phyloP scores from a whole-genome alignment of 1,140 invertebrate genomes.

The Cyphomyrmex costatus region DNA sequence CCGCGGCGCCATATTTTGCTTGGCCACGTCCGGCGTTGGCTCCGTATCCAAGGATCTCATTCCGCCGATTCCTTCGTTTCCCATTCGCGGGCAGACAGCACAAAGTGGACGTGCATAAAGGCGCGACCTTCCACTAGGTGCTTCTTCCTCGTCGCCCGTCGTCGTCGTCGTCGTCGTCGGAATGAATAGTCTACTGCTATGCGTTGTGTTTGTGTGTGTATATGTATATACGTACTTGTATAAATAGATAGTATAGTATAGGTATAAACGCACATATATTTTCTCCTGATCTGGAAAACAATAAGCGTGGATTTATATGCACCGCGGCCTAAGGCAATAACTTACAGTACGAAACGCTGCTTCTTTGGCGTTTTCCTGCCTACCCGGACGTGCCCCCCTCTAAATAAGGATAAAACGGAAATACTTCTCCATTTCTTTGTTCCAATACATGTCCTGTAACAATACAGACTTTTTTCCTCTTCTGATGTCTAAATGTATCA shows the following conservation, averaged over 20 bases:
- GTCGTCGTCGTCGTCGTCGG: slow-evolving; percentile 32
- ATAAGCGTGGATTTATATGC: slow-evolving; percentile 85
- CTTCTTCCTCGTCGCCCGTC: slow-evolving; percentile 65
- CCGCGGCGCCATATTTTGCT: slow-evolving; percentile 70
- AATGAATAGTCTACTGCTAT: slow-evolving; percentile 3
- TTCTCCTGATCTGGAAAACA: slow-evolving; percentile 86
- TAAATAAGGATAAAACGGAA: slow-evolving; percentile 84
- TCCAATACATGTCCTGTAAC: slow-evolving; percentile 29
- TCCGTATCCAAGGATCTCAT: slow-evolving; percentile 74
- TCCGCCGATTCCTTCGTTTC: slow-evolving; percentile 67
- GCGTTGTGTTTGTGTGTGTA: neutral
- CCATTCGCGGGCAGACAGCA: slow-evolving; percentile 71
- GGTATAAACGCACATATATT: slow-evolving; percentile 81
- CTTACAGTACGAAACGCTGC: slow-evolving; percentile 77
- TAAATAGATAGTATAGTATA: neutral
- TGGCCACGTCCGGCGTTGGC: slow-evolving; percentile 70
- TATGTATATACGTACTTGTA: neutral
- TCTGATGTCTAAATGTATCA: neutral
- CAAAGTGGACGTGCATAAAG: slow-evolving; percentile 73
- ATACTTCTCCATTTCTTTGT: slow-evolving; percentile 79
- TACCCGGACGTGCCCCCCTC: slow-evolving; percentile 77
- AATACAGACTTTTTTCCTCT: slow-evolving; percentile 49
- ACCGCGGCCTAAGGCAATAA: slow-evolving; percentile 81
- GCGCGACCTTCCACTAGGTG: slow-evolving; percentile 70
- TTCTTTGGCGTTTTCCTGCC: slow-evolving; percentile 75